These are phyloP conservation scores for Trichonephila clavata DNA, from an alignment of 1,140 invertebrate genomes.

Conservation along the genomic window DNA sequence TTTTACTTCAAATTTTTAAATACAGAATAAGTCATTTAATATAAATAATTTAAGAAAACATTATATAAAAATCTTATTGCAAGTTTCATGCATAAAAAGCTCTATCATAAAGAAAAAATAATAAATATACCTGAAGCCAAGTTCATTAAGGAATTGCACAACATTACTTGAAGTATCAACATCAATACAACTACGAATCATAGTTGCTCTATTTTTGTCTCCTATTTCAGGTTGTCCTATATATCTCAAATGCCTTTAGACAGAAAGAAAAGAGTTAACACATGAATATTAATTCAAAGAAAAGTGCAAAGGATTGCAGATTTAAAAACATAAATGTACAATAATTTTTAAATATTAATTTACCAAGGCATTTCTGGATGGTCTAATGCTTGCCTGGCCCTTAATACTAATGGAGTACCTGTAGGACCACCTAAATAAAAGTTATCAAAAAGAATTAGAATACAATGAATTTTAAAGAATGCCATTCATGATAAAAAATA, in stretches of 20 bases:
- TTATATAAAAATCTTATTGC: not conserved
- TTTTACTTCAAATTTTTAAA: too few relatives aligned
- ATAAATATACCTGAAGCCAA: conserved; percentile 85
- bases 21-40: too few relatives aligned
- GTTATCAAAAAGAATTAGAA: not conserved
- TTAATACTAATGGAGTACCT: conserved; percentile 78
- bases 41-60: too few relatives aligned
- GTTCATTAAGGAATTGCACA: conserved; percentile 94
- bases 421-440: conserved; percentile 73
- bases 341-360: not conserved
- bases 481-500: too few relatives aligned
- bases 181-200: conserved; percentile 94
- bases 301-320: too few relatives aligned
- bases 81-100: not conserved
- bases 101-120: not conserved
- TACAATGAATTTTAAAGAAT: not conserved
- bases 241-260: conserved; percentile 85
- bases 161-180: conserved; percentile 94
- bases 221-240: conserved; percentile 93
- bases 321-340: too few relatives aligned
- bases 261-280: not conserved
- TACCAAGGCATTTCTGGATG: conserved; percentile 80
- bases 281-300: too few relatives aligned
- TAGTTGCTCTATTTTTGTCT: conserved; percentile 93
- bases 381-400: conserved; percentile 79